A percentile compares a stretch with the other conserved stretches of the same genome.
These are phyloP conservation scores for Nebria ingens DNA, from an alignment of 1,140 invertebrate species.

Conservation along the genomic window DNA sequence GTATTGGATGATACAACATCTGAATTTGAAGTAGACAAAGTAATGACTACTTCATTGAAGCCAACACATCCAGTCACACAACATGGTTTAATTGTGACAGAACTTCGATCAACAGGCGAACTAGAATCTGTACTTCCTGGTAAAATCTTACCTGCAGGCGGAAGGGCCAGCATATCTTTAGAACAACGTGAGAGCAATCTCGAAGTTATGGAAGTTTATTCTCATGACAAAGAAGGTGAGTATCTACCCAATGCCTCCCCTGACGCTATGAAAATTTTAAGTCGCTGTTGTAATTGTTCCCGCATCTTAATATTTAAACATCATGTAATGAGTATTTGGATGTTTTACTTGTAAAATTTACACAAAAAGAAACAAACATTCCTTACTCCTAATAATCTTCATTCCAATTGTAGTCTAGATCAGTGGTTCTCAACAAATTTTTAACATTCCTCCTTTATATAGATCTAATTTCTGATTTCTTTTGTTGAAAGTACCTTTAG, in stretches of 20 bases:
- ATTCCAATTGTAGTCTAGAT: no score
- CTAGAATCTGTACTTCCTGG: constrained; percentile 33
- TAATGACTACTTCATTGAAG: constrained; percentile 28
- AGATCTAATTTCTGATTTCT: no score
- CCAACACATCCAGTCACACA: constrained; percentile 32
- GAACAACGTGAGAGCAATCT: constrained; percentile 11
- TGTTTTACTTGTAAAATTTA: no score
- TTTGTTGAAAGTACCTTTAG: no score
- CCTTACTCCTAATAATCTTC: no score
- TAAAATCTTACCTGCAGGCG: not conserved
- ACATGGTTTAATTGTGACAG: constrained; percentile 42
- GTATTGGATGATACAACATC: constrained; percentile 27
- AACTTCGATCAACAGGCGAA: constrained; percentile 35
- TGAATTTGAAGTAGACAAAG: constrained; percentile 30
- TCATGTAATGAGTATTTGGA: no score
- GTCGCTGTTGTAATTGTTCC: not conserved
- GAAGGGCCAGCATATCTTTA: constrained; percentile 1
- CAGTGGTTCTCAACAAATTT: no score
- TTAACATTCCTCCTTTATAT: no score
- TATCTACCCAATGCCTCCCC: constrained; percentile 24
- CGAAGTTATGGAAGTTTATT: constrained; percentile 34
- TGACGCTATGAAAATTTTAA: not conserved
- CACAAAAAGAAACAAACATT: no score
- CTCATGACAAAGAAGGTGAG: constrained; percentile 43
- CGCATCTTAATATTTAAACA: no score